Base-by-base conservation (phyloP, 2,888 invertebrate genomes). In the Chymomyza caudatula region DNA sequence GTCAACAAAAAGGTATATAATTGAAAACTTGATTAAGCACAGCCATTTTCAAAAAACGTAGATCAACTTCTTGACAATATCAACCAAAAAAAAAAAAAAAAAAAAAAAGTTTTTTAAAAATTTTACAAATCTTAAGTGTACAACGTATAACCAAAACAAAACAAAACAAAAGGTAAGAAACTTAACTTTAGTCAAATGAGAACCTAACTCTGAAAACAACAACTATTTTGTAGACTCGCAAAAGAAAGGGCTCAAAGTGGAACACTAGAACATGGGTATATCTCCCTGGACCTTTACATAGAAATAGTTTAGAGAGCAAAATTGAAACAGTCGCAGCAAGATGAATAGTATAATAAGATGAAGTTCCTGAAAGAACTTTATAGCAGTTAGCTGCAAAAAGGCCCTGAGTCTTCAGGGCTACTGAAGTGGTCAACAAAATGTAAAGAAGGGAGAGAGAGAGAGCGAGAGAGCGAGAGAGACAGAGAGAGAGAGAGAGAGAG, bases 1-100 rank as follows among this genome's bases (percentile, higher is more conserved):
- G 22, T 63, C 59, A 76, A 76, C 66, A 60, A 73, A 69, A 64
- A 65, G 65, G 66, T 67, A 75, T 71, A 77, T 77, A 76, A 73
- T 75, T 77, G 67, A 77, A 76, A 11, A 67, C 65, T 72, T 65
- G 77, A 76, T 77, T 87, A 88, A 93, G 93, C 92, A 92, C 93
- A 94, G 94, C 94, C 94, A 94, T 94, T 94, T 95, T 94, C 94
- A 94, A 94, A 94, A 95, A 96, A 96, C 95, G 95, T 95, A 95
- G 95, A 96, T 96, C 96, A 96, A 96, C 96, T 96, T 96, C 96
- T 96, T 95, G 95, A 95, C 86, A 89, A 89, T 88, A 89, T 86
- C 78, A 55, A 66, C 25, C 57, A 60, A 60, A 69, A 65, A 69
- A 63, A 37, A 63, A 60, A 44, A 69, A 69, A 61, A 71, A 65